Percentiles rank a stretch among this genome's conserved stretches.
Evolutionary conservation across 2,113 vertebrate genomes (phyloP).

Genomic region (Mirounga angustirostris): DNA sequence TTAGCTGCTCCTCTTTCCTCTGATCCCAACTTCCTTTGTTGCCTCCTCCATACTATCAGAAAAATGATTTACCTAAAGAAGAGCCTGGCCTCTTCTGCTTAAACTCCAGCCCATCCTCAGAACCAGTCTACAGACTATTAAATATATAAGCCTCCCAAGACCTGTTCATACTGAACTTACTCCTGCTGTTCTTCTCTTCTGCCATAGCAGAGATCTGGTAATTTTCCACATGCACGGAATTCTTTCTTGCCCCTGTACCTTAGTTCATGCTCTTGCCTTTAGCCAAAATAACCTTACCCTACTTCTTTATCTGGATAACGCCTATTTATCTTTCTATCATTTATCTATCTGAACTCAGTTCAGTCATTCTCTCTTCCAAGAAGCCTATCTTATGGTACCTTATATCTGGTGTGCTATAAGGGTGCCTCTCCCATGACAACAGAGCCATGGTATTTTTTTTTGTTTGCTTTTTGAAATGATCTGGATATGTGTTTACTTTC

Average conservation of each 20-base stretch:
- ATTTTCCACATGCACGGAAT: neutral
- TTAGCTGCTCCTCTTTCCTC: neutral
- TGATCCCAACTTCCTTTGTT: neutral
- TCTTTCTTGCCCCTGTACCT: neutral
- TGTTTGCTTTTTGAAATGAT: neutral
- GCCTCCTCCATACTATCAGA: neutral
- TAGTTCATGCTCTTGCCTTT: neutral
- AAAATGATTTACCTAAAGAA: conserved; percentile 2
- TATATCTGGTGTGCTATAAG: neutral
- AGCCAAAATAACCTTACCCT: neutral
- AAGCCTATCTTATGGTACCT: neutral
- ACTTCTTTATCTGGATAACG: neutral
- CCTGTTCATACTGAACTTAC: neutral
- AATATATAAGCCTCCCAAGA: neutral
- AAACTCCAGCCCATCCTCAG: neutral
- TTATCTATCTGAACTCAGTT: neutral
- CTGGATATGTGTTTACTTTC: neutral
- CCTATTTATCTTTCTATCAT: neutral
- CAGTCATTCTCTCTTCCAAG: neutral
- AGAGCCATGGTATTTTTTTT: neutral
- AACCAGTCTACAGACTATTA: neutral
- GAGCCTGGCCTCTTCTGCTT: neutral
- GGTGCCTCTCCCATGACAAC: neutral
- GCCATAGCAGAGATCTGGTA: neutral
- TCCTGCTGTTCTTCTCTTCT: neutral